Conservation (phyloP, 1,140 invertebrate genomes). For the Drosophila guanche region DNA sequence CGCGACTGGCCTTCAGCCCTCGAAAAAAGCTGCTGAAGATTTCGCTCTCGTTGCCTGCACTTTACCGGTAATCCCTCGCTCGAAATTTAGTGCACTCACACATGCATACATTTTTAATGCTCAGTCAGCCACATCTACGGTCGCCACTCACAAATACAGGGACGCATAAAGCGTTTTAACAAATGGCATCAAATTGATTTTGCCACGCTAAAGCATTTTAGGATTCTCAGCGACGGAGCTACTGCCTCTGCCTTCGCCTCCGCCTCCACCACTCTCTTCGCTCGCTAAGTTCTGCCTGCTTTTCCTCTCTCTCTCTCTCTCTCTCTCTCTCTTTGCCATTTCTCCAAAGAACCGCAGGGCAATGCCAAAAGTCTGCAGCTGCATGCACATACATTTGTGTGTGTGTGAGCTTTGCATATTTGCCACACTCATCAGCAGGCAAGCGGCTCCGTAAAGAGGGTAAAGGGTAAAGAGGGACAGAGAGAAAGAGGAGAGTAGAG, state of each 20-base stretch:
- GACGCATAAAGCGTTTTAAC: conserved; percentile 61
- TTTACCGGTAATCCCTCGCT: conserved; percentile 39
- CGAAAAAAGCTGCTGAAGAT: conserved; percentile 7
- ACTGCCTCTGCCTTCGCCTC: not conserved
- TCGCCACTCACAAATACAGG: conserved; percentile 3
- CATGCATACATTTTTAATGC: conserved; percentile 63
- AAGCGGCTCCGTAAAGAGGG: not conserved
- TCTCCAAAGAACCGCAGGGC: conserved; percentile 16
- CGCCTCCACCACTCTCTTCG: no score
- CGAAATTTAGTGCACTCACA: conserved; percentile 32
- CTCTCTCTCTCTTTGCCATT: not conserved
- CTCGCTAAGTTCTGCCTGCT: no score
- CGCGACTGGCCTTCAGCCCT: not conserved
- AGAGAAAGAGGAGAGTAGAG: not conserved
- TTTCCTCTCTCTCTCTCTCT: not conserved
- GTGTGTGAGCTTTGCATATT: conserved; percentile 55
- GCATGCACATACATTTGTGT: conserved; percentile 2
- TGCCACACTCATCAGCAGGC: conserved; percentile 21
- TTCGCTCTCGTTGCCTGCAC: conserved; percentile 13
- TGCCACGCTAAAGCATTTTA: conserved; percentile 68
- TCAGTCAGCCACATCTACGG: conserved; percentile 6
- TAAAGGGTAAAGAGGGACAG: not conserved
- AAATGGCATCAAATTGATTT: conserved; percentile 78
- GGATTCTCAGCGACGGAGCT: conserved; percentile 45
- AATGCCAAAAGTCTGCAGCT: conserved; percentile 22